Evolutionary conservation across 1,140 invertebrate genomes (phyloP).

Genomic region (Adoxophyes honmai): DNA sequence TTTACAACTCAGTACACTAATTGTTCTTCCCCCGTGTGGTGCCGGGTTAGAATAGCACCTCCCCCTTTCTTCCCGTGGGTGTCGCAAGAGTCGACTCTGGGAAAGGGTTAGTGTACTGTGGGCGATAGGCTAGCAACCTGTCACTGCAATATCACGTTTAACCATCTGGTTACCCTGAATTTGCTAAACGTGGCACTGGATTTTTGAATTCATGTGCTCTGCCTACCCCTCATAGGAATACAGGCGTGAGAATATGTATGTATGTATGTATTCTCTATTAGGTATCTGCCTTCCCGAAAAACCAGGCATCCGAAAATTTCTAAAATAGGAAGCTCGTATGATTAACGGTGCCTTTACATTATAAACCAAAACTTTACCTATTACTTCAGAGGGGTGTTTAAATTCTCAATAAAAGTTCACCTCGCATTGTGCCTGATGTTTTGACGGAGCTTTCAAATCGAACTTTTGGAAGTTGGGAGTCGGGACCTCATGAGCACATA

Average conservation of each 20-base stretch:
- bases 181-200: too few species aligned
- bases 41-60: too few species aligned
- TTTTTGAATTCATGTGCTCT: too few species aligned
- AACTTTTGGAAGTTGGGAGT: conserved; percentile 16
- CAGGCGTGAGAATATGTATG: too few species aligned
- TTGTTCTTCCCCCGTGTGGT: too few species aligned
- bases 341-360: conserved; percentile 22
- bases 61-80: too few species aligned
- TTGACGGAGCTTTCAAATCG: conserved; percentile 29
- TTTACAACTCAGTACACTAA: background rate
- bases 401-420: conserved; percentile 49
- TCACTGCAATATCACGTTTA: too few species aligned
- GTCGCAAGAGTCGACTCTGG: too few species aligned
- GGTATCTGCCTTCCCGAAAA: background rate
- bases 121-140: too few species aligned
- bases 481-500: background rate
- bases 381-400: conserved; percentile 45
- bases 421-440: conserved; percentile 35
- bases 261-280: too few species aligned
- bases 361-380: conserved; percentile 35
- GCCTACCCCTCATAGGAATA: background rate
- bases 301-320: background rate
- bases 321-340: conserved; percentile 16
- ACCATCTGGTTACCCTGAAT: too few species aligned
- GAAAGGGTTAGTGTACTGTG: too few species aligned